Base-by-base conservation (phyloP, 2,113 vertebrate genomes). In the Myiopsitta monachus region DNA sequence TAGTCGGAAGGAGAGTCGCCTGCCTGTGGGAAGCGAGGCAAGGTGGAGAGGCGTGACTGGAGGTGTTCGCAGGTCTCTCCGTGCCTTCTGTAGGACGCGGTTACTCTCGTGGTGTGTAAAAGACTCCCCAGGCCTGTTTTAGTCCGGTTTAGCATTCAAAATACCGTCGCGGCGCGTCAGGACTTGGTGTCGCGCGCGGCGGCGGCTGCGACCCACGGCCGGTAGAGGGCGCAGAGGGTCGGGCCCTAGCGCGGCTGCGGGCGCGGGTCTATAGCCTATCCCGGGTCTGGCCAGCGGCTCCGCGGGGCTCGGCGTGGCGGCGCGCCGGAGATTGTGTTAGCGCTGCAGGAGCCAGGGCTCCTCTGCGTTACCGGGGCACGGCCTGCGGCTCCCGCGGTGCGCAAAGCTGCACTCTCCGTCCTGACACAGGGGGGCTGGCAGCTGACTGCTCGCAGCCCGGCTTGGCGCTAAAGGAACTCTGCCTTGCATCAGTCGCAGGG, bases 61-160 rank as follows among this genome's bases (percentile, higher is more conserved):
- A 11, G 87, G 17, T 3, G 16, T 4, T 7, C 19, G 14, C 51
- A 22, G 43, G 26, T 18, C 30, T 3, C 22, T 1, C 12, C 1
- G 41, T 16, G 73, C 57, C 24, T 4, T 4, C 49, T 4, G 39
- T 44, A 3, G 79, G 62, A 1, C 15, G 13, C 0, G 30, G 44
- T 12, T 2, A 16, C 59, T 1, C 28, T 3, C 24, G 12, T 1
- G 26, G 15, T 10, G 2, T 18, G 81, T 2, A 72, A 5, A 19
- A 3, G 0, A 16, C 10, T 27, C 7, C 18, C 2, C 6, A 3
- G 2, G 11, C 33, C 75, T 3, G 16, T 1, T 21, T 13, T 3
- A 3, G 15, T 69, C 27, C 39, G 3, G 3, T 24, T 8, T 15
- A 5, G 26, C 0, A 33, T 3, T 1, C 24, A 15, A 3, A 23